Percentiles rank a stretch among this genome's conserved stretches.
These are phyloP conservation scores for Salticus scenicus DNA, from an alignment of 2,888 invertebrate species.

Conservation along the genomic window DNA sequence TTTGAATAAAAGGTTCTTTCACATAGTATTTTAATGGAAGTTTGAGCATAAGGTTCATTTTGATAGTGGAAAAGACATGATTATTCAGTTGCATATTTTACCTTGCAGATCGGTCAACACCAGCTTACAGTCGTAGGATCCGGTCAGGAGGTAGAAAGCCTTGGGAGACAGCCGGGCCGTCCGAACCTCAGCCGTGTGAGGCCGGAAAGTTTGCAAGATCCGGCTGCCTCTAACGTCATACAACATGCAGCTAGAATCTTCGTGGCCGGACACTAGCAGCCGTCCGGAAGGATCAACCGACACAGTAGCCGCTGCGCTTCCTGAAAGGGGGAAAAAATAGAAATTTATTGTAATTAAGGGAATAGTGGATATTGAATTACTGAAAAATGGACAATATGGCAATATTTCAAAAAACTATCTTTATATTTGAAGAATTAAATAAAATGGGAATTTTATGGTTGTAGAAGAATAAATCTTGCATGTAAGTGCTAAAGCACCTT, in stretches of 20 bases:
- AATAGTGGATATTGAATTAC: no score
- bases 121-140: conserved; percentile 95
- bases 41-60: no score
- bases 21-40: no score
- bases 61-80: no score
- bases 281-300: conserved; percentile 97
- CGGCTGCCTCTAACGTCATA: conserved; percentile 95
- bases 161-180: conserved; percentile 97
- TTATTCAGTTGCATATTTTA: no score
- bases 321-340: conserved; percentile 75
- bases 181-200: conserved; percentile 94
- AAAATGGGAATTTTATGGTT: no score
- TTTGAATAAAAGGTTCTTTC: no score
- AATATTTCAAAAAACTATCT: no score
- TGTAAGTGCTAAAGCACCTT: no score
- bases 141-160: conserved; percentile 96
- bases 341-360: background rate
- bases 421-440: no score
- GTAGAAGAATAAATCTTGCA: no score
- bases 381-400: no score
- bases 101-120: conserved; percentile 96
- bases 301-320: conserved; percentile 92
- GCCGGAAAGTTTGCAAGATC: conserved; percentile 93
- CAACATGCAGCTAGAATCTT: conserved; percentile 92
- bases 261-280: conserved; percentile 95